Percentiles rank a stretch among this genome's conserved stretches.
These are phyloP conservation scores for Chrysolina oricalcia DNA, from an alignment of 2,888 invertebrate genomes.

Conservation along the genomic window DNA sequence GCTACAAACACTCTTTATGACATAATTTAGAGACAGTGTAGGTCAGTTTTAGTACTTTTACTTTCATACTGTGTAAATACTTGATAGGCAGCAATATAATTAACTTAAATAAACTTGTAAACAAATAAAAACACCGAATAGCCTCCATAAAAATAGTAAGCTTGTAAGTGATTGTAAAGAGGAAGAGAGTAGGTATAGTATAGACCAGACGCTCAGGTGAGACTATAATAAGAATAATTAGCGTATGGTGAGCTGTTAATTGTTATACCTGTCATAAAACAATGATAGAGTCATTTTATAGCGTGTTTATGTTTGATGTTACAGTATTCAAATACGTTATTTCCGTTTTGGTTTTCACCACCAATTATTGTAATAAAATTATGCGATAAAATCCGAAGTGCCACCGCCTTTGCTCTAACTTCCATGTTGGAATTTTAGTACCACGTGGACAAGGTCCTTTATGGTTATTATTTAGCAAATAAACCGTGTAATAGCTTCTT, in stretches of 20 bases:
- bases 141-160: constrained; percentile 64
- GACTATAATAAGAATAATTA: constrained; percentile 65
- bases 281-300: constrained; percentile 67
- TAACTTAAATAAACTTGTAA: constrained; percentile 70
- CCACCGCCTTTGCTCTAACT: constrained; percentile 41
- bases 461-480: constrained; percentile 38
- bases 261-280: constrained; percentile 67
- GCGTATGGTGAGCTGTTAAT: constrained; percentile 66
- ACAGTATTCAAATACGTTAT: constrained; percentile 58
- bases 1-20: constrained; percentile 70
- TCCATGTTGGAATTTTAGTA: constrained; percentile 35
- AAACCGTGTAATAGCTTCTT: constrained; percentile 19
- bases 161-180: constrained; percentile 53
- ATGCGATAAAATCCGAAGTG: constrained; percentile 47
- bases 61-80: constrained; percentile 70
- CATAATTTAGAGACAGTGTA: constrained; percentile 67
- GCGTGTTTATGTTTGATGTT: constrained; percentile 63
- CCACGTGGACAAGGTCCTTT: constrained; percentile 32
- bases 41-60: constrained; percentile 70
- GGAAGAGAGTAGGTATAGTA: constrained; percentile 55
- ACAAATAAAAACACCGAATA: constrained; percentile 69
- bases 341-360: constrained; percentile 57
- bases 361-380: constrained; percentile 56
- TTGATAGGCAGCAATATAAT: constrained; percentile 69
- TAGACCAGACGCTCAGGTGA: constrained; percentile 56